Base-by-base conservation (phyloP, 2,888 invertebrate species). In the Nomada goodeniana region DNA sequence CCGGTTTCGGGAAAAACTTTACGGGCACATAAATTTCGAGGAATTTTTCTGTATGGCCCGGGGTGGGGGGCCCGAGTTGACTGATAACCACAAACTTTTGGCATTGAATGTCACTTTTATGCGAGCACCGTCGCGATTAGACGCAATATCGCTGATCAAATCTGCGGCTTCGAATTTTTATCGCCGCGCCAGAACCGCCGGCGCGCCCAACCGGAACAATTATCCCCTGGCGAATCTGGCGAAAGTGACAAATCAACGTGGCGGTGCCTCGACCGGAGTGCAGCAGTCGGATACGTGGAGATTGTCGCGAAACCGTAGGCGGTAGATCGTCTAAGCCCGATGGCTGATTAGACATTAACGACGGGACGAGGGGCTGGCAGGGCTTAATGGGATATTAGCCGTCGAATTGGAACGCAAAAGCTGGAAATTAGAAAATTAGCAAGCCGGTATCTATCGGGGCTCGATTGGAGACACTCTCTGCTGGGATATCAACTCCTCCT, bases 321-420 rank as follows among this genome's bases (percentile, higher is more conserved):
- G 61, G 68, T 67, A 61, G 68, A 71, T 81, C 78, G 85, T 76
- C 83, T 79, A 83, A 82, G 80, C 80, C 89, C 89, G 88, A 89
- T 88, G 88, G 84, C 87, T 91, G 88, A 92, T 92, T 90, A 92
- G 89, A 91, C 90, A 90, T 90, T 91, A 91, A 90, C 90, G 89
- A 83, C 64, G 84, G 76, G 84, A 87, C 83, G 83, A 88, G 87
- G 84, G 82, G 75, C 71, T 83, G 88, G 86, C 52, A 86, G 82
- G 80, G 86, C 88, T 90, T 92, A 91, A 92, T 91, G 87, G 91
- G 90, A 91, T 90, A 92, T 92, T 92, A 91, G 91, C 88, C 89
- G 87, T 84, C 82, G 89, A 88, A 91, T 90, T 89, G 89, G 88
- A 80, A 86, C 83, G 86, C 80, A 77, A 82, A 85, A 72, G 80